Evolutionary conservation across 2,797 vertebrate genomes (phyloP), one percentile per base, ranked within the genome.

Genomic region (Furcifer pardalis): DNA sequence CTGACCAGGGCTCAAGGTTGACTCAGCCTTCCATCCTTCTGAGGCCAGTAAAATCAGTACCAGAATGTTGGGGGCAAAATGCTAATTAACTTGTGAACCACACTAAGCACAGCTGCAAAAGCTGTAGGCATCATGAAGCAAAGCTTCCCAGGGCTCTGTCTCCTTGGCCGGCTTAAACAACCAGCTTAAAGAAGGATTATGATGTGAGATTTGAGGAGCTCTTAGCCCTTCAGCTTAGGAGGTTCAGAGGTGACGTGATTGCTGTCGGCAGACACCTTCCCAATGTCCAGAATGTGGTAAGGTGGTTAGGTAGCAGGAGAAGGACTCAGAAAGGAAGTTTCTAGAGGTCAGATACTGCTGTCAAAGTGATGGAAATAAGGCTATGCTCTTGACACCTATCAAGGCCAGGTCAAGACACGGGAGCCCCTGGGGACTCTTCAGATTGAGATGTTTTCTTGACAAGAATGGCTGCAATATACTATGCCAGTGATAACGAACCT

Each of bases 121-220:
- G 12, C 30, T n/a, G 63, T 1, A 37, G 17, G 37, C 4, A 6
- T 17, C 60, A 32, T 40, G 52, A 52, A 40, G 35, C 17, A 75
- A 65, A 63, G 25, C 5, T 8, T 9, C 35, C 21, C 60, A 13
- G 12, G 68, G 49, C 75, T 68, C 62, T 9, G 49, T 30, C 21
- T 81, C 66, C 49, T 49, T 71, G 37, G 25, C 30, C 73, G 25
- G 74, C 74, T 83, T 75, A 66, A 77, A 68, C 46, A 77, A 66
- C 25, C 46, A 76, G 72, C 46, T 40, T 76, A 76, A 76, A 83
- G 17, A 37, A 77, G 32, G 82, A 19, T 77, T 83, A 68, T 44
- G 74, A 68, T 69, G 63, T 13, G 30, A 68, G 74, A 35, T 19
- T 69, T 77, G 59, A 83, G 73, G 82, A 77, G 63, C 74, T 83